phyloP scores from a whole-genome alignment of 2,113 vertebrate species.

The Suricata suricatta region DNA sequence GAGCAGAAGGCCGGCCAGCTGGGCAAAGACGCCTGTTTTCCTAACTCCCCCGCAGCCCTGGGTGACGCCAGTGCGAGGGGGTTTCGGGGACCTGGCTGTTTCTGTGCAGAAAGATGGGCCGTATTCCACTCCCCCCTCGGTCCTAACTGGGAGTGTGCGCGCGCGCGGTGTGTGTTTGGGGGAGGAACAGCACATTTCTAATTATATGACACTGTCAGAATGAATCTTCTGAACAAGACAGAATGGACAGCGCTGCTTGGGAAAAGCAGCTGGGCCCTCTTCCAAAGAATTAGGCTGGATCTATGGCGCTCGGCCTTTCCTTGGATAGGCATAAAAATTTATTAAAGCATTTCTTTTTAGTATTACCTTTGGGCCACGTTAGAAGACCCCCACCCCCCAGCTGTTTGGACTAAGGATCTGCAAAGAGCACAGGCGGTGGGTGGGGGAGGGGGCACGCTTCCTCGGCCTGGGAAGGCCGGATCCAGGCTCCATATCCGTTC shows the following conservation, averaged over 20 bases:
- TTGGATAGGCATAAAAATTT: not conserved
- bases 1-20: constrained; percentile 72
- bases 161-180: not conserved
- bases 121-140: not conserved
- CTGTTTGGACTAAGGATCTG: not conserved
- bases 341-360: not conserved
- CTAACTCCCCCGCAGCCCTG: rapidly evolving
- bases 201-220: constrained; percentile 21
- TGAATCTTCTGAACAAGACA: not conserved
- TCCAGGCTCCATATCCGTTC: not conserved
- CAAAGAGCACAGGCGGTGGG: rapidly evolving
- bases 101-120: not conserved
- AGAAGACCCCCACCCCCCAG: not conserved
- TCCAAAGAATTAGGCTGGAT: not conserved
- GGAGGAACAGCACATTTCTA: not conserved
- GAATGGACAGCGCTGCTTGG: not conserved
- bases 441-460: rapidly evolving
- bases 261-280: constrained; percentile 40
- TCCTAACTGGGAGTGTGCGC: not conserved
- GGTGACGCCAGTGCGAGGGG: rapidly evolving
- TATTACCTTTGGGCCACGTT: not conserved
- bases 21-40: not conserved
- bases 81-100: rapidly evolving
- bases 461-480: not conserved
- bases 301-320: not conserved